These are phyloP conservation scores for Acestrorhynchus altus DNA, from an alignment of 2,797 vertebrate species.

Conservation along the genomic window DNA sequence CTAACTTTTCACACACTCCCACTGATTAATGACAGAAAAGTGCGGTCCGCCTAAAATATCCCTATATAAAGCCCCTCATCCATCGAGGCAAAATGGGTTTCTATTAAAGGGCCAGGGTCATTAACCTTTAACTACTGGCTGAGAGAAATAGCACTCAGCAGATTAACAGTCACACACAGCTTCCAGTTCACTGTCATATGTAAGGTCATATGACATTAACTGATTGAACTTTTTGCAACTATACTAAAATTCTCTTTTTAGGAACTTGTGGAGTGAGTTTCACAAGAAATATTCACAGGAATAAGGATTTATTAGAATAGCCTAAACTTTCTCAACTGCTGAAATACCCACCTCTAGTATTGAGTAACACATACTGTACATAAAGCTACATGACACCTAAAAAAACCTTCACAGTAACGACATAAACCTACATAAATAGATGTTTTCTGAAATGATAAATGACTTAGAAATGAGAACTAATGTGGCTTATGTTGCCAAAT, in stretches of 20 bases:
- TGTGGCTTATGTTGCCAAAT: too few relatives aligned
- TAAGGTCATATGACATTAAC: background rate
- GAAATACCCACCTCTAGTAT: too few relatives aligned
- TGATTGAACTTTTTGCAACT: background rate
- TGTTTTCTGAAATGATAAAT: too few relatives aligned
- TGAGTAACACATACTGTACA: too few relatives aligned
- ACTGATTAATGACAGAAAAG: conserved; percentile 32
- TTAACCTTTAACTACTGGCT: conserved; percentile 37
- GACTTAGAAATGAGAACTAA: too few relatives aligned
- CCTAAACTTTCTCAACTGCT: too few relatives aligned
- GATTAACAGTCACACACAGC: background rate
- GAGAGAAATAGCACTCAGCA: conserved; percentile 14
- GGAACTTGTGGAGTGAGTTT: too few relatives aligned
- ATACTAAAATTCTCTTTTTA: background rate
- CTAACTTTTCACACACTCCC: background rate
- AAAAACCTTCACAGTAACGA: too few relatives aligned
- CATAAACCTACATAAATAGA: too few relatives aligned
- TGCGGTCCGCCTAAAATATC: conserved; percentile 24
- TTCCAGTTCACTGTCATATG: background rate
- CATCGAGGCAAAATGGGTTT: conserved; percentile 10
- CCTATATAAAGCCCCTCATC: background rate
- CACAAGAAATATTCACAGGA: too few relatives aligned
- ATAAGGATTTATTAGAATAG: too few relatives aligned
- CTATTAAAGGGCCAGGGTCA: conserved; percentile 28
- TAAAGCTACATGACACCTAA: too few relatives aligned